A percentile compares a stretch with the other conserved stretches of the same genome.
Conservation (phyloP, 1,140 invertebrate genomes). For the Drosophila carrolli region DNA sequence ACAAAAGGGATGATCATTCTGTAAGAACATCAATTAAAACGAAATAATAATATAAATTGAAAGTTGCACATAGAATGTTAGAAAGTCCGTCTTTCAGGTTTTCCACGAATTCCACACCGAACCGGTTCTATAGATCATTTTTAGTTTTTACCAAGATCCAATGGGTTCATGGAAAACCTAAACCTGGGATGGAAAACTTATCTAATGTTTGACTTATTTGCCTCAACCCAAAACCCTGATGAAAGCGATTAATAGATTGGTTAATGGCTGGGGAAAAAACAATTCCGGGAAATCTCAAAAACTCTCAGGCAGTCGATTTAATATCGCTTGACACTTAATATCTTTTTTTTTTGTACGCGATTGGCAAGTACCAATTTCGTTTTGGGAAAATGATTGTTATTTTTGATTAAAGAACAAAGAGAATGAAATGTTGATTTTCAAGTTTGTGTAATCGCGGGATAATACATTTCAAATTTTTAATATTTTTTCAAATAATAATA, state of each 20-base stretch:
- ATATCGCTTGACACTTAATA: slow-evolving; percentile 11
- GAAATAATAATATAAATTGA: slow-evolving; percentile 16
- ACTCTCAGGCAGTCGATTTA: slow-evolving; percentile 14
- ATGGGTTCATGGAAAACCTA: slow-evolving; percentile 34
- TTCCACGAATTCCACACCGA: slow-evolving; percentile 20
- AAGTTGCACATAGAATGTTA: slow-evolving; percentile 6
- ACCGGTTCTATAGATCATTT: slow-evolving; percentile 18
- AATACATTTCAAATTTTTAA: no score
- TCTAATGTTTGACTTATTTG: slow-evolving; percentile 32
- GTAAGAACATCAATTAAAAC: slow-evolving; percentile 5
- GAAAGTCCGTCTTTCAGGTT: slow-evolving; percentile 13
- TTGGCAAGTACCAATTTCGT: slow-evolving; percentile 16
- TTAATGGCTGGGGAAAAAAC: slow-evolving; percentile 36
- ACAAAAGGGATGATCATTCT: slow-evolving; percentile 27
- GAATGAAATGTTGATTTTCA: background rate
- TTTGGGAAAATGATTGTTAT: no score
- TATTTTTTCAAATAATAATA: no score
- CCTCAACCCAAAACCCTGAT: slow-evolving; percentile 2
- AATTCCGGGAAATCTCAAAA: slow-evolving; percentile 36
- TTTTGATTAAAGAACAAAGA: no score
- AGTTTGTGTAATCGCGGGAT: no score
- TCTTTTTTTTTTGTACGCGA: slow-evolving; percentile 38
- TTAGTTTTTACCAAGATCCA: slow-evolving; percentile 15
- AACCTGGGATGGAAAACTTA: slow-evolving; percentile 22
- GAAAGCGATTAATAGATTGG: slow-evolving; percentile 3